Base-by-base conservation (phyloP, 2,797 vertebrate species). In the Acanthopagrus latus region DNA sequence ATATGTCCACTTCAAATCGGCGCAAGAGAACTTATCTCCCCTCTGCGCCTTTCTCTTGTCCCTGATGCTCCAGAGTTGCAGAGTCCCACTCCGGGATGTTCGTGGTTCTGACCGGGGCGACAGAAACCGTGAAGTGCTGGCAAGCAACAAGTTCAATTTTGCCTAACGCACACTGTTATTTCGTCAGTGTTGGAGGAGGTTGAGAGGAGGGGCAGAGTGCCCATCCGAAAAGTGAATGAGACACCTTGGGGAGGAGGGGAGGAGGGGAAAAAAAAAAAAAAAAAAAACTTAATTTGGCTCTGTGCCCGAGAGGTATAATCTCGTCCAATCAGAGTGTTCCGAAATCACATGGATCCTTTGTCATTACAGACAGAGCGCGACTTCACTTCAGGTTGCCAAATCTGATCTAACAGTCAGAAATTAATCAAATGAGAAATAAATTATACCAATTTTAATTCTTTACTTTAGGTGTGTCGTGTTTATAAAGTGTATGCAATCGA, bases 141-240 rank as follows among this genome's bases (percentile, higher is more conserved):
- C 90, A 89, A 93, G 94, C 93, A 95, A 94, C 94, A 96, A 96
- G 95, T 96, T 96, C 95, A 96, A 96, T 95, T 96, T 95, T 95
- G 94, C 93, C 91, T 89, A 94, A 96, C 95, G 94, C 96, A 95
- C 95, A 93, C 96, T 95, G 94, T 96, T 96, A 96, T 96, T 96
- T 96, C 97, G 97, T 96, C 96, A 92, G 92, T 87, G 94, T 89
- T n/a, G n/a, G n/a, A n/a, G n/a, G n/a, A n/a, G n/a, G n/a, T 51
- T 27, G 84, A 94, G 95, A 97, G 97, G 98, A 97, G 97, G 97
- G 95, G 96, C 97, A 92, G 88, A 75, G 80, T 88, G 79, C 77
- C 86, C 91, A 81, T 90, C 95, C 92, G 64, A 95, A 94, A 95
- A 96, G 92, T 95, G 94, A 94, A 92, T 96, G 95, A 88, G 92